Evolutionary conservation across 2,888 invertebrate genomes (phyloP).

Genomic region (Amitus sp.): DNA sequence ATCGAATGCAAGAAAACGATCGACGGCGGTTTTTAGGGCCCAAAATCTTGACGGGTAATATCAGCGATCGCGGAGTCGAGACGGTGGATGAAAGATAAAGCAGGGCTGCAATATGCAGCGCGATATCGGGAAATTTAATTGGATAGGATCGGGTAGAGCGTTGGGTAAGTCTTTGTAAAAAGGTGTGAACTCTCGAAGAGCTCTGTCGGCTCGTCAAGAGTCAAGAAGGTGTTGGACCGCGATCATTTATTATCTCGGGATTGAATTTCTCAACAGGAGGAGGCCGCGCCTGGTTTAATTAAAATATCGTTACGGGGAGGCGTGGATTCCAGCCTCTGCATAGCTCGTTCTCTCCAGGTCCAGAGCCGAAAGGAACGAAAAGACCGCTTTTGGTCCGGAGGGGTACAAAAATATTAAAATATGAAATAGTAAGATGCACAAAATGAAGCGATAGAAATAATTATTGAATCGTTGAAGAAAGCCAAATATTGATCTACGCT

Average conservation of each 20-base stretch:
- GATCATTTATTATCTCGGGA: conserved; percentile 66
- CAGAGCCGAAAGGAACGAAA: too few relatives aligned
- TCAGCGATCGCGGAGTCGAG: background rate
- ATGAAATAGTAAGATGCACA: too few relatives aligned
- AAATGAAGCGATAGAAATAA: too few relatives aligned
- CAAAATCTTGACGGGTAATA: too few relatives aligned
- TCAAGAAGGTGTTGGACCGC: conserved; percentile 63
- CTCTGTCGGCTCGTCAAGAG: conserved; percentile 57
- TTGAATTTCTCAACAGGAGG: conserved; percentile 65
- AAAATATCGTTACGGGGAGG: conserved; percentile 67
- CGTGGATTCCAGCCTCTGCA: conserved; percentile 61
- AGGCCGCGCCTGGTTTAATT: conserved; percentile 65
- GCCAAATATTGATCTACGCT: too few relatives aligned
- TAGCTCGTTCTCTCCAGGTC: conserved; percentile 44
- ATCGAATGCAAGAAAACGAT: too few relatives aligned
- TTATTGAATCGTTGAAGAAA: too few relatives aligned
- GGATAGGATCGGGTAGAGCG: conserved; percentile 29
- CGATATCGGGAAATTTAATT: conserved; percentile 29
- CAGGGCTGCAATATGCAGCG: background rate
- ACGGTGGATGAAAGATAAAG: conserved; percentile 1
- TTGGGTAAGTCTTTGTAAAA: conserved; percentile 40
- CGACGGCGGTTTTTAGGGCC: too few relatives aligned
- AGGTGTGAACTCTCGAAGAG: conserved; percentile 62
- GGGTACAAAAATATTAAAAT: background rate
- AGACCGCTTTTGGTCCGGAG: background rate